Conservation (phyloP, 2,113 vertebrate species). For the Boleophthalmus pectinirostris region DNA sequence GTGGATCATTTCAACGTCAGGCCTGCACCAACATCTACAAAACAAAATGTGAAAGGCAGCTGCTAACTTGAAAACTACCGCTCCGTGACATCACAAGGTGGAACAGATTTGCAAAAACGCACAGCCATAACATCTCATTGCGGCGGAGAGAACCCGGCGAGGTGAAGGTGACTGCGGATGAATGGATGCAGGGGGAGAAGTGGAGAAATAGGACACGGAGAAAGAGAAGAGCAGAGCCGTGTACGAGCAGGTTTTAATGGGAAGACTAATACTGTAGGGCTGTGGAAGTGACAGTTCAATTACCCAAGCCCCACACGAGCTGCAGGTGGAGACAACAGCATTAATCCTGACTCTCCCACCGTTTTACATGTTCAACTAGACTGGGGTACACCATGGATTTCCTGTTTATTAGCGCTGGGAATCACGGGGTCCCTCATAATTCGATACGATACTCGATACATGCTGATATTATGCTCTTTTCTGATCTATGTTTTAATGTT, state of each 20-base stretch:
- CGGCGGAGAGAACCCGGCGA: background rate
- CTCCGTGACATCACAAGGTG: too few species aligned
- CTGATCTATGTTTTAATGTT: too few species aligned
- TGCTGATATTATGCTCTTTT: too few species aligned
- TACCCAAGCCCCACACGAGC: constrained; percentile 29
- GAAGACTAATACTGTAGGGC: constrained; percentile 51
- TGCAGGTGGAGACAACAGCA: constrained; percentile 16
- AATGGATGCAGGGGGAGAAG: background rate
- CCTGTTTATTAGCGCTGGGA: background rate
- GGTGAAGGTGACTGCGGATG: constrained; percentile 5
- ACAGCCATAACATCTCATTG: background rate
- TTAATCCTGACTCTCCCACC: constrained; percentile 39
- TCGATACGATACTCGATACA: too few species aligned
- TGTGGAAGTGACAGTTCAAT: constrained; percentile 62
- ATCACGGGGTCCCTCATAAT: too few species aligned
- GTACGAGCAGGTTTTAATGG: constrained; percentile 50
- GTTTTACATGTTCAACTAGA: background rate
- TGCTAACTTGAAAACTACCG: too few species aligned
- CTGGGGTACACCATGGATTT: background rate
- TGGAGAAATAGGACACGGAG: constrained; percentile 28
- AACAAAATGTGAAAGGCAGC: too few species aligned
- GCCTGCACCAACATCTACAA: too few species aligned
- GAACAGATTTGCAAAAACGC: background rate
- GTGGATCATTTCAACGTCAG: too few species aligned
- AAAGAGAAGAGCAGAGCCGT: constrained; percentile 10